A percentile compares a stretch with the other conserved stretches of the same genome.
Conservation (phyloP, 2,113 vertebrate genomes). For the Patagioenas fasciata region DNA sequence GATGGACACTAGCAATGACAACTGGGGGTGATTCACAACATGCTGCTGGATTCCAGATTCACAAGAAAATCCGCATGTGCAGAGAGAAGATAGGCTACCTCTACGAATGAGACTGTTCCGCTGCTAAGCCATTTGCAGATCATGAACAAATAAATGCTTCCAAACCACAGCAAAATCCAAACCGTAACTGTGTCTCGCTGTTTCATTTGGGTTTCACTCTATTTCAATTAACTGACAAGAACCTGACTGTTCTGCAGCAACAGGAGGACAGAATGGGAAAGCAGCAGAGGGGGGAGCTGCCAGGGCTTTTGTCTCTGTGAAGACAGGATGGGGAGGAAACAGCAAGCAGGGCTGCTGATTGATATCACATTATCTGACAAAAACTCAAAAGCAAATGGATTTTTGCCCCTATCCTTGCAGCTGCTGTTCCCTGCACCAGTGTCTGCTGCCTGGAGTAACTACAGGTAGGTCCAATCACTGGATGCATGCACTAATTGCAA, state of each 20-base stretch:
- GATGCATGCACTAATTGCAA: not conserved
- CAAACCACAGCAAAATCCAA: not conserved
- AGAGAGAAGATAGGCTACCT: not conserved
- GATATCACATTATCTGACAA: not conserved
- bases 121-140: not conserved
- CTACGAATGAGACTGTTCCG: not conserved
- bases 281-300: not conserved
- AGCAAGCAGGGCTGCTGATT: not conserved
- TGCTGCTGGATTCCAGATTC: not conserved
- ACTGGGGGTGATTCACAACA: not conserved
- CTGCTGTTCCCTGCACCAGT: not conserved
- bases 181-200: fast-evolving
- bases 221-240: constrained; percentile 3
- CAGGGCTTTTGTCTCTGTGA: not conserved
- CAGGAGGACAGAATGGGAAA: not conserved
- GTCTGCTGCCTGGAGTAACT: not conserved
- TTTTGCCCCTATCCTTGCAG: not conserved
- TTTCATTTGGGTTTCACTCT: not conserved
- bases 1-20: not conserved
- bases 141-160: not conserved
- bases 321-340: not conserved
- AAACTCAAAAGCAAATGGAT: not conserved
- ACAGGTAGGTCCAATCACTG: not conserved
- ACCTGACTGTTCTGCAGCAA: not conserved
- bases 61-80: not conserved